Conservation (phyloP, 2,797 vertebrate species). For the Parambassis ranga region DNA sequence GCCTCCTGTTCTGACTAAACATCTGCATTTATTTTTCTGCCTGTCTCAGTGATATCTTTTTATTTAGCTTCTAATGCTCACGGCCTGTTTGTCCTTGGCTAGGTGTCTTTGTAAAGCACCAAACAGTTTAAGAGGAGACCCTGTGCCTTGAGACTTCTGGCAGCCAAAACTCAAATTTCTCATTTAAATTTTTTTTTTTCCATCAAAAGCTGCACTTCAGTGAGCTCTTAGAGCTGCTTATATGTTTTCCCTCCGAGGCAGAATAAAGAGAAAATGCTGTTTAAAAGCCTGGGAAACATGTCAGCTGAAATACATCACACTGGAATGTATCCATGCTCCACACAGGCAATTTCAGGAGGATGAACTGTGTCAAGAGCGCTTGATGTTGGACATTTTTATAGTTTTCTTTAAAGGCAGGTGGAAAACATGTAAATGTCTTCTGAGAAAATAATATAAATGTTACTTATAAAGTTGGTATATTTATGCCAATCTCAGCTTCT, state of each 20-base stretch:
- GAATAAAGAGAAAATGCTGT: slow-evolving; percentile 28
- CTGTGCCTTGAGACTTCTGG: slow-evolving; percentile 1
- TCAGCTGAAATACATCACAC: slow-evolving; percentile 24
- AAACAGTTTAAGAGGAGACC: neutral
- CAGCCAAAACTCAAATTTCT: slow-evolving; percentile 23
- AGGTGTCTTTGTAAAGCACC: slow-evolving; percentile 17
- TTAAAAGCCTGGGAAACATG: slow-evolving; percentile 35
- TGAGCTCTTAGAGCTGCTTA: neutral
- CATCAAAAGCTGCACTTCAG: neutral
- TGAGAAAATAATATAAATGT: neutral
- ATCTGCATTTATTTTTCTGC: neutral
- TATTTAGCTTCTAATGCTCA: slow-evolving; percentile 13
- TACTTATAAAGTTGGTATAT: neutral
- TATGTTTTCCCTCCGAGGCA: slow-evolving; percentile 16
- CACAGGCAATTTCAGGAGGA: slow-evolving; percentile 23
- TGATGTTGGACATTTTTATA: neutral
- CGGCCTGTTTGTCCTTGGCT: slow-evolving; percentile 3
- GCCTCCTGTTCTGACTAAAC: neutral
- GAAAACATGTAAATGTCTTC: neutral
- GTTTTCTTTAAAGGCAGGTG: neutral
- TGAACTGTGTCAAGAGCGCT: slow-evolving; percentile 13
- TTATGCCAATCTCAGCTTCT: neutral
- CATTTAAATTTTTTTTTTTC: slow-evolving; percentile 2
- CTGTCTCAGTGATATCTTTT: slow-evolving; percentile 6
- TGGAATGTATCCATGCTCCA: slow-evolving; percentile 14